Conservation (phyloP, 2,888 invertebrate species). For the Chrysodeixis includens region DNA sequence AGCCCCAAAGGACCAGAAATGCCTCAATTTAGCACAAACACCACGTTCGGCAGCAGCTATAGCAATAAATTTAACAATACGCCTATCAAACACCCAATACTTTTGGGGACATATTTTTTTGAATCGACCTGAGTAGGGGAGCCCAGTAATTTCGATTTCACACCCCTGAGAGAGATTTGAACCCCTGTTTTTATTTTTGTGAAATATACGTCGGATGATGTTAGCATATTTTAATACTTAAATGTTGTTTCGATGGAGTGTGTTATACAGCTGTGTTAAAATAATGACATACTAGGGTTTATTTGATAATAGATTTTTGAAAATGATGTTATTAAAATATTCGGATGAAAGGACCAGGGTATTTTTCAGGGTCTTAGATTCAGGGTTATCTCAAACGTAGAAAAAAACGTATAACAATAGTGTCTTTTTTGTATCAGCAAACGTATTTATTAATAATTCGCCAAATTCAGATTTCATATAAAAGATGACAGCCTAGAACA, state of each 20-base stretch:
- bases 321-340: too few relatives aligned
- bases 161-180: constrained; percentile 70
- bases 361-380: too few relatives aligned
- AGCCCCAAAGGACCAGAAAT: constrained; percentile 30
- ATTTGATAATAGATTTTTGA: too few relatives aligned
- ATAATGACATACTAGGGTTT: background rate
- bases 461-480: too few relatives aligned
- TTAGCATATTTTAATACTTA: constrained; percentile 65
- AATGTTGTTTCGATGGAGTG: constrained; percentile 26
- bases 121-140: constrained; percentile 63
- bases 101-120: constrained; percentile 62
- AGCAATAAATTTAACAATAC: constrained; percentile 57
- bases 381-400: too few relatives aligned
- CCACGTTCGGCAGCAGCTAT: constrained; percentile 49
- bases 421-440: too few relatives aligned
- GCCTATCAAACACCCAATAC: constrained; percentile 58
- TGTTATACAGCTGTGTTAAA: constrained; percentile 12
- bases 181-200: constrained; percentile 68
- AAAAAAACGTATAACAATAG: too few relatives aligned
- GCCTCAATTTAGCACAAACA: constrained; percentile 48
- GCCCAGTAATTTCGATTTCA: constrained; percentile 67
- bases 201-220: constrained; percentile 63
- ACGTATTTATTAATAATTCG: too few relatives aligned
- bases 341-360: too few relatives aligned
- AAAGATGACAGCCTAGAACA: too few relatives aligned